Percentiles rank a stretch among this genome's conserved stretches.
phyloP scores from a whole-genome alignment of 1,140 invertebrate genomes.

The Atta texana region DNA sequence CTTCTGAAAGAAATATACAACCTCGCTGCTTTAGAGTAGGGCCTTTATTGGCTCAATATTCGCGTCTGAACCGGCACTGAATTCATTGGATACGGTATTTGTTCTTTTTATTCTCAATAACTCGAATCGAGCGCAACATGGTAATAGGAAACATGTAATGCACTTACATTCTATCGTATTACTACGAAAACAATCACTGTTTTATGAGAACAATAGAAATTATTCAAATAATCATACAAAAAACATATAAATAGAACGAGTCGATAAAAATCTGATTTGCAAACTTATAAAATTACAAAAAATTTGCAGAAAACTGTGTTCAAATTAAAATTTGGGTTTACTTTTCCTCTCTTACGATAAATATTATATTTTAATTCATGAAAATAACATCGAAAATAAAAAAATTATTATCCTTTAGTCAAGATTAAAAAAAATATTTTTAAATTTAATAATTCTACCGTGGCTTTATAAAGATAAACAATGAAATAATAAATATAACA shows the following conservation, averaged over 20 bases:
- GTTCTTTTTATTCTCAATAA: constrained; percentile 55
- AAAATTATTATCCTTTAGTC: neutral
- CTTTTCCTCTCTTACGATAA: neutral
- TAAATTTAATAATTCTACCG: neutral
- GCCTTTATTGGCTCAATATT: constrained; percentile 56
- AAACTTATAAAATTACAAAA: neutral
- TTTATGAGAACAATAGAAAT: neutral
- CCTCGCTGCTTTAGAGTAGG: constrained; percentile 13
- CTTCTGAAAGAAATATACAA: constrained; percentile 47
- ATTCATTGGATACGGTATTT: constrained; percentile 39
- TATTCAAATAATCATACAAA: neutral
- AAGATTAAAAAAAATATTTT: neutral
- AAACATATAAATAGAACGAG: neutral
- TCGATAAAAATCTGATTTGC: neutral
- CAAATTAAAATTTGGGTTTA: neutral
- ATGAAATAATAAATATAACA: too few relatives aligned
- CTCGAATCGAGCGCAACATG: constrained; percentile 33
- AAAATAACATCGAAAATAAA: neutral
- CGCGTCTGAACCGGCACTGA: constrained; percentile 25
- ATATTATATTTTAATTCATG: neutral
- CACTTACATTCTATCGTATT: constrained; percentile 28
- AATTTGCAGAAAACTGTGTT: neutral
- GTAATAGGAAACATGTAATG: constrained; percentile 43
- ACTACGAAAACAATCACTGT: neutral
- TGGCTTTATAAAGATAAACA: neutral